Conservation (phyloP, 1,140 invertebrate species). For the Micrasema minimum region DNA sequence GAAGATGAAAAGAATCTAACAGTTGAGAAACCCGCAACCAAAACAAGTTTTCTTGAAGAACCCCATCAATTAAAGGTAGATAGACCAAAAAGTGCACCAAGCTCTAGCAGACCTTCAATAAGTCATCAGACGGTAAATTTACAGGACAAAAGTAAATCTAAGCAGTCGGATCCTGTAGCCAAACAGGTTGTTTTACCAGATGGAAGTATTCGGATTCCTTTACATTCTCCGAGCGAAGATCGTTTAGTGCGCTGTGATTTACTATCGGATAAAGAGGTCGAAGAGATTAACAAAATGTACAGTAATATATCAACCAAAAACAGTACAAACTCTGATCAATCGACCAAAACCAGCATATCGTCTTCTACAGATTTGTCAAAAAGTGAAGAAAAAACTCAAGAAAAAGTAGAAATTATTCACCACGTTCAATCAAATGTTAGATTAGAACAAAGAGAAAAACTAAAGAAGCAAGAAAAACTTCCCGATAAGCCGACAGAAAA, state of each 20-base stretch:
- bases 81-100: slow-evolving; percentile 49
- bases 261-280: slow-evolving; percentile 49
- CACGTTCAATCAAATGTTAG: slow-evolving; percentile 10
- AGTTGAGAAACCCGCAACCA: slow-evolving; percentile 38
- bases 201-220: slow-evolving; percentile 66
- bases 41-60: slow-evolving; percentile 37
- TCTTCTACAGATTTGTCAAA: slow-evolving; percentile 41
- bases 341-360: slow-evolving; percentile 23
- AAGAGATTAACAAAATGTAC: slow-evolving; percentile 44
- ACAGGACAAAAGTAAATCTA: slow-evolving; percentile 30
- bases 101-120: slow-evolving; percentile 50
- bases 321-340: slow-evolving; percentile 23
- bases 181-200: slow-evolving; percentile 62
- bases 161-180: slow-evolving; percentile 45
- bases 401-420: slow-evolving; percentile 26
- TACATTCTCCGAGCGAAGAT: slow-evolving; percentile 66
- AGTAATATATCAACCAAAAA: slow-evolving; percentile 51
- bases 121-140: slow-evolving; percentile 43
- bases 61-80: slow-evolving; percentile 46
- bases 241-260: slow-evolving; percentile 48
- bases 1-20: slow-evolving; percentile 61
- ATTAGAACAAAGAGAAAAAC: slow-evolving; percentile 16
- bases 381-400: slow-evolving; percentile 39
- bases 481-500: neutral
- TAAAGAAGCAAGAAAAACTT: slow-evolving; percentile 4